Base-by-base conservation (phyloP, 2,888 invertebrate genomes). In the Cepaea hortensis region DNA sequence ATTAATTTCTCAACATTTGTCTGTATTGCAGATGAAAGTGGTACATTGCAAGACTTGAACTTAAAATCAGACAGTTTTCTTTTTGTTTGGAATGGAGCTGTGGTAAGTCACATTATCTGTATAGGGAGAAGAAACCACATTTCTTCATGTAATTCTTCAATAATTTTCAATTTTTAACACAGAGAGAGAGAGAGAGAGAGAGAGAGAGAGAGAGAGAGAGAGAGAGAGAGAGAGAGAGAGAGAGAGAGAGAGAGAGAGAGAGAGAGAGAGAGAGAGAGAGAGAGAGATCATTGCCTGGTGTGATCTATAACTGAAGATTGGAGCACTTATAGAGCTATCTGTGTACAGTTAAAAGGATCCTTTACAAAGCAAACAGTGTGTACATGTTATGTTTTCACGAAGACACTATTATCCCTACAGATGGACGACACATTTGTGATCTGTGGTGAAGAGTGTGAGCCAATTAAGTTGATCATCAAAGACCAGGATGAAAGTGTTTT, bases 61-160 rank as follows among this genome's bases (percentile, higher is more conserved):
- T 85, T 93, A 35, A 85, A 84, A 6, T 89, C 91, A 87, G 91
- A 90, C 7, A 88, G 90, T 5, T 90, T 91, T n/a, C 80, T 94
- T 61, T 93, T 94, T 89, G 90, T 93, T 46, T 94, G 93, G 93
- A 90, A 93, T 90, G 93, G 93, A 23, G 76, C 88, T 48, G 89
- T 89, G 89, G 93, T 93, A 86, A 87, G 90, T 90, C 48, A 6
- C 15, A 76, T 20, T 65, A 62, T 23, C 7, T 23, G 23, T 62
- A 48, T 80, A n/a, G 35, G 35, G 35, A 35, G 35, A 35, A 35
- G 35, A 35, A 35, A 35, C 35, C 35, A 35, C 35, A 35, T 35
- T 35, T 35, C 35, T 35, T 35, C 35, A 35, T 35, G 35, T 35
- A 35, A 35, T 35, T 35, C 35, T 35, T 35, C 35, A 35, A 35